Percentiles rank a stretch among this genome's conserved stretches.
phyloP scores from a whole-genome alignment of 2,113 vertebrate genomes.

The Pseudorhombus dupliciocellatus region DNA sequence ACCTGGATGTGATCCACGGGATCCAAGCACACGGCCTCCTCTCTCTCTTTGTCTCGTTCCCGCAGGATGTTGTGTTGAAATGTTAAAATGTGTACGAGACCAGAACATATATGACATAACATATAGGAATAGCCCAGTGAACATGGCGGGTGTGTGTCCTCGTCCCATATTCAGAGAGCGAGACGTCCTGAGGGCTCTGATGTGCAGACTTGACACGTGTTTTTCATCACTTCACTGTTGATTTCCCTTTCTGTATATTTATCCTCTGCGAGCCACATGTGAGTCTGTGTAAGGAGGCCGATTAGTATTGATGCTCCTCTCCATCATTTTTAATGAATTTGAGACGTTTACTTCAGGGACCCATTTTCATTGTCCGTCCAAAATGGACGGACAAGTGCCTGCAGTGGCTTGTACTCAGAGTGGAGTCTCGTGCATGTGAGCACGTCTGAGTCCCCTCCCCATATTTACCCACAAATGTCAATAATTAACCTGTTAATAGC shows the following conservation, averaged over 20 bases:
- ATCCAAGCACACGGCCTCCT: neutral
- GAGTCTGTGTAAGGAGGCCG: neutral
- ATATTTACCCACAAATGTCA: slow-evolving; percentile 45
- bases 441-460: neutral
- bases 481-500: slow-evolving; percentile 52
- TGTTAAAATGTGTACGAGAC: neutral
- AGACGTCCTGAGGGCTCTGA: slow-evolving; percentile 54
- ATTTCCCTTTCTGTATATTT: slow-evolving; percentile 14
- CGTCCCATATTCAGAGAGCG: slow-evolving; percentile 54
- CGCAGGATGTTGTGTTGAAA: slow-evolving; percentile 1
- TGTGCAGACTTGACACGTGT: slow-evolving; percentile 56
- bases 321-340: neutral
- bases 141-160: slow-evolving; percentile 32
- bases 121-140: slow-evolving; percentile 9
- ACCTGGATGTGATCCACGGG: slow-evolving; percentile 57
- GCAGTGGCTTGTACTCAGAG: neutral
- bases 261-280: neutral
- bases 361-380: neutral
- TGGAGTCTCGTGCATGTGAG: neutral
- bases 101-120: neutral
- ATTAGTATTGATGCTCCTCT: neutral
- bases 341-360: neutral
- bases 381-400: neutral
- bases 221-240: slow-evolving; percentile 47
- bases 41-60: slow-evolving; percentile 10